These are phyloP conservation scores for Eriosoma lanigerum DNA, from an alignment of 1,140 invertebrate genomes.

Conservation along the genomic window DNA sequence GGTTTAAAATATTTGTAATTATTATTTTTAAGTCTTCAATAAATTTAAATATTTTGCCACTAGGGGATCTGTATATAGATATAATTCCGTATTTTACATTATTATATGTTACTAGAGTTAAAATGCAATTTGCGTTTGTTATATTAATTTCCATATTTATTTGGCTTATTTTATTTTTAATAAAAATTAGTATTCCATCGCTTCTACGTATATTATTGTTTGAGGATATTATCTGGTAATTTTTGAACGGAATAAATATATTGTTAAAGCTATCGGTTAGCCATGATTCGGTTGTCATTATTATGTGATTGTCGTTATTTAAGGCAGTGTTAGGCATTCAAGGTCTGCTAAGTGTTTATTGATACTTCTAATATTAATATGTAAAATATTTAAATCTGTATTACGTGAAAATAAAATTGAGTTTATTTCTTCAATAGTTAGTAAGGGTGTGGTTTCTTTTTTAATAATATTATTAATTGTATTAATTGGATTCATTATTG, in stretches of 20 bases:
- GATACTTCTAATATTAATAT: conserved; percentile 8
- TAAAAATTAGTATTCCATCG: too few relatives aligned
- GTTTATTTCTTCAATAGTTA: background rate
- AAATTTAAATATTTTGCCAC: too few relatives aligned
- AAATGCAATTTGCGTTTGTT: too few relatives aligned
- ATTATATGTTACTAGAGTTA: too few relatives aligned
- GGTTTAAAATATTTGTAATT: too few relatives aligned
- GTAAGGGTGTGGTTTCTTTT: background rate
- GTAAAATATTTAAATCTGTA: too few relatives aligned
- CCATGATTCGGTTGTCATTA: background rate
- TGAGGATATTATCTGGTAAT: background rate
- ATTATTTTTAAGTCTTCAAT: too few relatives aligned
- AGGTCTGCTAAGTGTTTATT: background rate
- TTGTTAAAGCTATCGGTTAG: background rate
- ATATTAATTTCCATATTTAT: too few relatives aligned
- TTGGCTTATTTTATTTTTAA: background rate
- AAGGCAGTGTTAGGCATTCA: too few relatives aligned
- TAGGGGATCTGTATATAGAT: background rate
- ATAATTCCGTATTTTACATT: background rate
- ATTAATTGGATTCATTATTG: background rate
- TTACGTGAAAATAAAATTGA: too few relatives aligned
- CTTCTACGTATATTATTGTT: background rate
- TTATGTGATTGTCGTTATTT: background rate
- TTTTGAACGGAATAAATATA: background rate
- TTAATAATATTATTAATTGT: background rate